Conservation (phyloP, 2,888 invertebrate genomes). For the Eumerus sabulonum region DNA sequence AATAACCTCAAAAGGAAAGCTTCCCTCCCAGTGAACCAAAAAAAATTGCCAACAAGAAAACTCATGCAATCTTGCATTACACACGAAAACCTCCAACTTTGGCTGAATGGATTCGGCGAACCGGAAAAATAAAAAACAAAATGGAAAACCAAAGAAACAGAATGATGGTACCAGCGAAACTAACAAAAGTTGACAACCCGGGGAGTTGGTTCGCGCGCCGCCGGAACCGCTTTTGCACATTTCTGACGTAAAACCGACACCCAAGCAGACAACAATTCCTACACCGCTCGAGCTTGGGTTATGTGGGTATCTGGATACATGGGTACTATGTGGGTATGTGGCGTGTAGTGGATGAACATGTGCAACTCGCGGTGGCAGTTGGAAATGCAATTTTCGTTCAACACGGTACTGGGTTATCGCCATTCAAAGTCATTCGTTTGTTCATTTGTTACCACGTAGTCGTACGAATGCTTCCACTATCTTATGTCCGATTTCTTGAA, state of each 20-base stretch:
- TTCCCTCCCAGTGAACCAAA: background rate
- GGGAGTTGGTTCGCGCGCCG: conserved; percentile 12
- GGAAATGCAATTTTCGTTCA: conserved; percentile 61
- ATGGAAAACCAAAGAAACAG: too few species aligned
- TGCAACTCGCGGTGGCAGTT: conserved; percentile 29
- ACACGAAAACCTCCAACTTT: conserved; percentile 41
- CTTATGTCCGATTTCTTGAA: conserved; percentile 41
- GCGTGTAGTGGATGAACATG: conserved; percentile 2
- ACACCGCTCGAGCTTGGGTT: too few species aligned
- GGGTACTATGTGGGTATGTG: too few species aligned
- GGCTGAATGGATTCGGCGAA: too few species aligned
- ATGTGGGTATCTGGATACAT: too few species aligned
- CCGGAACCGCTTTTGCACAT: conserved; percentile 15
- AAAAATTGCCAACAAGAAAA: conserved; percentile 52
- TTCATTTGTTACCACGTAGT: too few species aligned
- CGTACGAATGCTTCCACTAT: conserved; percentile 19
- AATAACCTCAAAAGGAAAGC: conserved; percentile 25
- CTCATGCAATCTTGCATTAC: conserved; percentile 65
- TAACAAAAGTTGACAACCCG: conserved; percentile 54
- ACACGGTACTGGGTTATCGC: conserved; percentile 34
- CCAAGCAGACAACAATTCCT: too few species aligned
- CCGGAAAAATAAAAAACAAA: too few species aligned
- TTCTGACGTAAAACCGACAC: too few species aligned
- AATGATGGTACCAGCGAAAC: too few species aligned
- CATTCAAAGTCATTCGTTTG: background rate